Percentiles rank a stretch among this genome's conserved stretches.
These are phyloP conservation scores for Alloscopus bannaensis DNA, from an alignment of 2,888 invertebrate species.

Conservation along the genomic window DNA sequence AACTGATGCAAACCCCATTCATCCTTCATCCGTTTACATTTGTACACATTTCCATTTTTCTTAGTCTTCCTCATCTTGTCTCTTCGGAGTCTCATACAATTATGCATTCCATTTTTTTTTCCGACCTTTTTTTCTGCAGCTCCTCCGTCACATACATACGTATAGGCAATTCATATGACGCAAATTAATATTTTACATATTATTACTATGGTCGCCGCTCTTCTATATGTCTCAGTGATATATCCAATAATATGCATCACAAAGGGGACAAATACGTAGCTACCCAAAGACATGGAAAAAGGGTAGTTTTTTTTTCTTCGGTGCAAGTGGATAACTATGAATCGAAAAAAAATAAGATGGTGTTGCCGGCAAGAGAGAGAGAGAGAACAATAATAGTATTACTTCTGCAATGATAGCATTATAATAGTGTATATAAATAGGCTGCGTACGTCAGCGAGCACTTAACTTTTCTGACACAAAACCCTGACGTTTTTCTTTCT, in stretches of 20 bases:
- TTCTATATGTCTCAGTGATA: too few relatives aligned
- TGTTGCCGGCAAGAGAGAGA: conserved; percentile 2
- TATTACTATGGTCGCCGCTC: not conserved
- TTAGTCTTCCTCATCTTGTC: not conserved
- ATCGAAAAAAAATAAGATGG: too few relatives aligned
- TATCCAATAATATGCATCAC: too few relatives aligned
- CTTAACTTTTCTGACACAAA: conserved; percentile 26
- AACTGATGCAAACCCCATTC: conserved; percentile 27
- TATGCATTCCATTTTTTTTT: not conserved
- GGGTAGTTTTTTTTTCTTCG: too few relatives aligned
- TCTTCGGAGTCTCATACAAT: not conserved
- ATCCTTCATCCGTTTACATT: conserved; percentile 34
- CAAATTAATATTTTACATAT: not conserved
- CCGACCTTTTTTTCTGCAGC: not conserved
- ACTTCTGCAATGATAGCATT: conserved; percentile 33
- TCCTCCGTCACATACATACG: not conserved
- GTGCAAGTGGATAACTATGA: too few relatives aligned
- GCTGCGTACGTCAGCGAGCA: too few relatives aligned
- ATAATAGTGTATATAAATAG: too few relatives aligned
- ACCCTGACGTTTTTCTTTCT: conserved; percentile 36
- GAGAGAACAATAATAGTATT: conserved; percentile 1
- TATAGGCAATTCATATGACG: not conserved
- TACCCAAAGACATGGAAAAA: too few relatives aligned
- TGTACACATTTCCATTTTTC: conserved; percentile 13
- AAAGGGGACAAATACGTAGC: too few relatives aligned